Percentiles rank a stretch among this genome's conserved stretches.
These are phyloP conservation scores for Chlamydotis undulata DNA, from an alignment of 2,113 vertebrate species.

Conservation along the genomic window DNA sequence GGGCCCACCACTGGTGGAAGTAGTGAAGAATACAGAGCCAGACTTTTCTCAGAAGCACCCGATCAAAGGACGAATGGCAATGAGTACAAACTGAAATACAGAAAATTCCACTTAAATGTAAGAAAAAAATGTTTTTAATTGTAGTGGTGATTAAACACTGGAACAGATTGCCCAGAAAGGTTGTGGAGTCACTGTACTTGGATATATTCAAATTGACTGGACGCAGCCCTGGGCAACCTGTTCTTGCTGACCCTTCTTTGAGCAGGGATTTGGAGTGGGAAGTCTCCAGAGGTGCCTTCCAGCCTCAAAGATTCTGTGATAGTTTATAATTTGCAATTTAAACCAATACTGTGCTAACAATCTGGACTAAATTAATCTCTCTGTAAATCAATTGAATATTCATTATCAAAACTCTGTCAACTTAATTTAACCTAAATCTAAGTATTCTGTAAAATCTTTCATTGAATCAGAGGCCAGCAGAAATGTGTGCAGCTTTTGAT, in stretches of 20 bases:
- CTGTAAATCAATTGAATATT: slow-evolving; percentile 34
- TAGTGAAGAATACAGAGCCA: no score
- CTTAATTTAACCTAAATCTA: slow-evolving; percentile 30
- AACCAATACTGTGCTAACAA: neutral
- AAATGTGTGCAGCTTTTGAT: slow-evolving; percentile 23
- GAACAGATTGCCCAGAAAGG: neutral
- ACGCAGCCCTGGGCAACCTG: neutral
- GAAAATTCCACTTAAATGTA: neutral
- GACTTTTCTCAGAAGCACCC: no score
- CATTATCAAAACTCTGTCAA: slow-evolving; percentile 14
- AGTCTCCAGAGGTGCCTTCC: neutral
- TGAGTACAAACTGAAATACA: neutral
- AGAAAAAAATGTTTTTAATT: neutral
- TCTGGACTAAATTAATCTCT: slow-evolving; percentile 32
- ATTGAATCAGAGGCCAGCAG: slow-evolving; percentile 26
- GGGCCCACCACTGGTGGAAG: no score
- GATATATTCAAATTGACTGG: neutral
- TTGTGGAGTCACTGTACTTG: neutral
- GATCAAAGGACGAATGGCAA: neutral
- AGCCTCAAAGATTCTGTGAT: slow-evolving; percentile 15
- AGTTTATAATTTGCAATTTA: slow-evolving; percentile 4
- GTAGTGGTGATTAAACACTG: neutral
- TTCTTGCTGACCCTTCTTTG: neutral
- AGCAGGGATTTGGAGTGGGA: neutral
- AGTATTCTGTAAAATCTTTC: slow-evolving; percentile 21